Base-by-base conservation (phyloP, 2,888 invertebrate genomes). In the Micoletzkya japonica region DNA sequence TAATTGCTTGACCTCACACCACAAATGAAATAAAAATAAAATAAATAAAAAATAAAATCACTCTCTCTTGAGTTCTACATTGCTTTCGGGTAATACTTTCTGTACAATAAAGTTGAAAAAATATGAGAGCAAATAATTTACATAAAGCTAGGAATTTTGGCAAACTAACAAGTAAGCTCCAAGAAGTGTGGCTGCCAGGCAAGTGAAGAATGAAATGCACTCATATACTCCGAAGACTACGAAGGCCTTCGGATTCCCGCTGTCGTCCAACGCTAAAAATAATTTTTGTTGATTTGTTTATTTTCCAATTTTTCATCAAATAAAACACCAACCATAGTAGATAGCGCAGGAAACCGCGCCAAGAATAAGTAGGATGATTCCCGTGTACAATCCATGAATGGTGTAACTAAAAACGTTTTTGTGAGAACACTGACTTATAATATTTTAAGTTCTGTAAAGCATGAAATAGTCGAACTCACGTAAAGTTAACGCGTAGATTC, bases 331-430 rank as follows among this genome's bases (percentile, higher is more conserved):
- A 63, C 63, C 63, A 32, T 44, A 28, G 20, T 63, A 63, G 2
- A 63, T 36, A 24, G 49, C 63, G 24, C 63, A 63, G 44, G 28
- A 39, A 3, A 63, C 63, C 14, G 63, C 63, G 4, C 63, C 63
- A 17, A 63, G 50, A 7, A 63, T 30, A 34, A 63, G 50, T 32
- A 63, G 49, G 32, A 63, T 37, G 7, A 63, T 50, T 24, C 63
- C 63, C n/a, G 50, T 30, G 39, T 63, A 63, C 14, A 63, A 36
- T 26, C 63, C 63, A 10, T 44, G 49, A 1, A 63, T 32, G n/a
- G 63, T 36, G 1, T 44, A 49, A 32, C 63, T 63, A 50, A n/a
- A 36, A 49, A 10, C n/a, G 20, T 26, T 7, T 26, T 59, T 2
- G 7, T 57, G 32, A 20, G 3, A 36, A 6, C 7, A 7, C 1